Percentiles rank a stretch among this genome's conserved stretches.
phyloP scores from a whole-genome alignment of 2,888 invertebrate species.

The Noctua pronuba region DNA sequence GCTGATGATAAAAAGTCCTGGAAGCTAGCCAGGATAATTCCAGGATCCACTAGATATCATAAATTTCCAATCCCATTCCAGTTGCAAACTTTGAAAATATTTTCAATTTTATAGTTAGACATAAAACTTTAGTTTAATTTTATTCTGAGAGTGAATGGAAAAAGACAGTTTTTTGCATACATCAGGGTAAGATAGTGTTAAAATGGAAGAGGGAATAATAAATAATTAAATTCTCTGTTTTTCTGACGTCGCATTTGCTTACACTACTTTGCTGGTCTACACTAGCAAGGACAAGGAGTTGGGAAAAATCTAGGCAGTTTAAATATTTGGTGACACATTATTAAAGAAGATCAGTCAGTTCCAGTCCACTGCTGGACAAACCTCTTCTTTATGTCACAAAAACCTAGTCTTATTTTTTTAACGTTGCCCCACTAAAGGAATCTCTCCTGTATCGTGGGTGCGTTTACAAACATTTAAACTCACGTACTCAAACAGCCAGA shows the following conservation, averaged over 20 bases:
- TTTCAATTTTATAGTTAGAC: slow-evolving; percentile 42
- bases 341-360: too few relatives aligned
- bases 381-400: too few relatives aligned
- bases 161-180: slow-evolving; percentile 19
- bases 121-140: slow-evolving; percentile 47
- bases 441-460: background rate
- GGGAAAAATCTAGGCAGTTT: background rate
- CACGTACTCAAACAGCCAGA: background rate
- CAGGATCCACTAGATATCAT: slow-evolving; percentile 9
- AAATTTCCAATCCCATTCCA: slow-evolving; percentile 33
- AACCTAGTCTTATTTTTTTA: too few relatives aligned
- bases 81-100: slow-evolving; percentile 45
- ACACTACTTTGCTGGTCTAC: background rate
- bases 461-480: background rate
- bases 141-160: slow-evolving; percentile 7
- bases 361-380: too few relatives aligned
- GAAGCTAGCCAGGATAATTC: slow-evolving; percentile 32
- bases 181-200: slow-evolving; percentile 13
- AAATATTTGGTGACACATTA: too few relatives aligned
- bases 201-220: background rate
- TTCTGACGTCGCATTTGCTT: slow-evolving; percentile 14
- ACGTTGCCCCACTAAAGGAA: too few relatives aligned
- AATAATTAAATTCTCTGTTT: slow-evolving; percentile 14
- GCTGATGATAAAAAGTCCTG: slow-evolving; percentile 29
- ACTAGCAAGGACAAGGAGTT: background rate